Evolutionary conservation across 2,888 invertebrate species (phyloP).

Genomic region (Eupeodes latifasciatus): DNA sequence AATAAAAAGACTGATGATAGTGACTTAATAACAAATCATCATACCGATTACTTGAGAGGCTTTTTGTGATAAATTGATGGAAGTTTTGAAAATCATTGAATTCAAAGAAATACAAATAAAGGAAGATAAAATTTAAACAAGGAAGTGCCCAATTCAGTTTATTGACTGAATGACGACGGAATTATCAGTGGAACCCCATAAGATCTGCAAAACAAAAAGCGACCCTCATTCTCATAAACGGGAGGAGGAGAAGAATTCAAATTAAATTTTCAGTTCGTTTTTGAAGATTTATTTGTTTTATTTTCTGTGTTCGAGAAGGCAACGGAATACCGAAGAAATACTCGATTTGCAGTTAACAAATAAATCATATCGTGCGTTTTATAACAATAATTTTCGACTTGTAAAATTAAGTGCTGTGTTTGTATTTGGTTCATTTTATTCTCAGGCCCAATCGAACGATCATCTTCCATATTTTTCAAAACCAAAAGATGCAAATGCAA

Average conservation of each 20-base stretch:
- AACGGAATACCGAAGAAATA: conserved; percentile 8
- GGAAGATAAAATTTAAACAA: conserved; percentile 38
- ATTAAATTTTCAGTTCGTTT: conserved; percentile 24
- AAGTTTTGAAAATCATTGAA: conserved; percentile 3
- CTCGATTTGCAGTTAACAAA: conserved; percentile 50
- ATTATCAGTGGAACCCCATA: not conserved
- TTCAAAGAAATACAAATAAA: conserved; percentile 6
- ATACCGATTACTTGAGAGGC: not conserved
- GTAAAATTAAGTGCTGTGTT: conserved; percentile 12
- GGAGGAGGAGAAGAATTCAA: conserved; percentile 22
- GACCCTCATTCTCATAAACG: not conserved
- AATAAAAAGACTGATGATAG: conserved; percentile 24
- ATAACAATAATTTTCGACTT: conserved; percentile 22
- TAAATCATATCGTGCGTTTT: conserved; percentile 41
- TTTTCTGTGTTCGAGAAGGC: conserved; percentile 21
- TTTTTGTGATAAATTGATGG: conserved; percentile 13
- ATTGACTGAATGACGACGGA: not conserved
- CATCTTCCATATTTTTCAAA: conserved; percentile 14
- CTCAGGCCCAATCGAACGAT: conserved; percentile 15
- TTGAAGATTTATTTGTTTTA: conserved; percentile 14
- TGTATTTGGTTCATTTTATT: conserved; percentile 13
- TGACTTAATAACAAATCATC: conserved; percentile 46
- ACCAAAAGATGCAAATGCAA: conserved; percentile 26
- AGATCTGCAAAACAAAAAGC: conserved; percentile 30
- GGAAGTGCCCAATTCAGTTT: conserved; percentile 41